Percentiles rank a stretch among this genome's conserved stretches.
Evolutionary conservation across 2,113 vertebrate species (phyloP).

Genomic region (Amblyopsis rosae): DNA sequence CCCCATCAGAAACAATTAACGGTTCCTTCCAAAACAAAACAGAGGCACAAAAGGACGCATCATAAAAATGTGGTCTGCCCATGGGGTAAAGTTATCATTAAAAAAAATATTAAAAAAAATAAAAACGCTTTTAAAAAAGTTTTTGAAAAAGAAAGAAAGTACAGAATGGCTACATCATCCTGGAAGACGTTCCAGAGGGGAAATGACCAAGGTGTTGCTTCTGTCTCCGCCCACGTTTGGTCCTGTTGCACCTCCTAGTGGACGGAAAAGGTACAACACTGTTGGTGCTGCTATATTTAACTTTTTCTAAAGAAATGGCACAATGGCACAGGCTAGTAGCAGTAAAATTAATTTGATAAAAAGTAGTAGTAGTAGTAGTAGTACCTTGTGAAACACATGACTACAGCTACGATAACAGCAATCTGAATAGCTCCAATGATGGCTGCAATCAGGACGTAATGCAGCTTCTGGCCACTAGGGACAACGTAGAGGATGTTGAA

Average conservation of each 20-base stretch:
- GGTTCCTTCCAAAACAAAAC: neutral
- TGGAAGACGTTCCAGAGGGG: constrained; percentile 91
- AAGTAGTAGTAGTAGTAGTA: no score
- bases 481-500: constrained; percentile 98
- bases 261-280: constrained; percentile 29
- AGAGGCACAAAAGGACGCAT: constrained; percentile 61
- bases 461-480: constrained; percentile 96
- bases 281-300: neutral
- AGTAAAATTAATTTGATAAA: neutral
- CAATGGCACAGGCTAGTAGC: neutral
- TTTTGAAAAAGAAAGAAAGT: neutral
- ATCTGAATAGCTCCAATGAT: constrained; percentile 98
- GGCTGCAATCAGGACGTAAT: constrained; percentile 96
- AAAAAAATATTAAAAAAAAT: constrained; percentile 63
- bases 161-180: constrained; percentile 87
- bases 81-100: constrained; percentile 45
- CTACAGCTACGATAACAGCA: constrained; percentile 95
- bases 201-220: constrained; percentile 98
- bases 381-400: constrained; percentile 99
- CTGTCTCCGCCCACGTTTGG: constrained; percentile 93
- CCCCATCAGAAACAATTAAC: neutral
- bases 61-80: constrained; percentile 67
- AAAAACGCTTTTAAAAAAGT: no score
- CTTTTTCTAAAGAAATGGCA: neutral
- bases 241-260: constrained; percentile 94